These are phyloP conservation scores for Trichechus manatus DNA, from an alignment of 2,113 vertebrate species.

Conservation along the genomic window DNA sequence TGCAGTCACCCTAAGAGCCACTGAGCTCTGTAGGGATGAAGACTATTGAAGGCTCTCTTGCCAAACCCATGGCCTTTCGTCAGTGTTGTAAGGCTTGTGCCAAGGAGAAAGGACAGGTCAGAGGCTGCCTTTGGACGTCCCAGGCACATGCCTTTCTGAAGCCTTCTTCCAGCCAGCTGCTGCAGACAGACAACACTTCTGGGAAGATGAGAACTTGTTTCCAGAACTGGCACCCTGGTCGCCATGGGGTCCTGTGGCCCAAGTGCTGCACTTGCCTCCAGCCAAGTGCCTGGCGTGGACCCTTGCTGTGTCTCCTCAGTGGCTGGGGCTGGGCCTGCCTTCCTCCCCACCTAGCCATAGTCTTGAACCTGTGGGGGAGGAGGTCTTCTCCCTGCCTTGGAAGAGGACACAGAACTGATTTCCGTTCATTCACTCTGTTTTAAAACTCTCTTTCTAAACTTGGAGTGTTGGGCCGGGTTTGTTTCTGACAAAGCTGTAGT, in stretches of 20 bases:
- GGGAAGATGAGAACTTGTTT: slow-evolving; percentile 24
- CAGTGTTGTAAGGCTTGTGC: slow-evolving; percentile 48
- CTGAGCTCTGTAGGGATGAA: neutral
- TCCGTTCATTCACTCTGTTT: slow-evolving; percentile 75
- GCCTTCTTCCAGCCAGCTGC: slow-evolving; percentile 53
- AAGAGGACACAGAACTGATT: slow-evolving; percentile 66
- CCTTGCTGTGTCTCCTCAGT: slow-evolving; percentile 26
- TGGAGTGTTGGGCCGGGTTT: slow-evolving; percentile 62
- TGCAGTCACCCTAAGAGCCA: slow-evolving; percentile 35
- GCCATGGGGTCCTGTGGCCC: neutral
- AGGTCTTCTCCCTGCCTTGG: slow-evolving; percentile 27
- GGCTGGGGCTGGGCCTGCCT: slow-evolving; percentile 52
- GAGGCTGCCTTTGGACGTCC: slow-evolving; percentile 7
- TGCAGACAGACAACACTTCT: slow-evolving; percentile 37
- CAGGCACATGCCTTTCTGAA: slow-evolving; percentile 31
- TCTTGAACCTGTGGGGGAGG: slow-evolving; percentile 59
- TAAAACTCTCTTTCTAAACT: slow-evolving; percentile 77
- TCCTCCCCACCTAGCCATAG: slow-evolving; percentile 69
- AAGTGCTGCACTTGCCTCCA: neutral
- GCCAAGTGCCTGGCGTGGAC: neutral
- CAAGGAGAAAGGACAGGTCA: slow-evolving; percentile 54
- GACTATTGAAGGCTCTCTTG: slow-evolving; percentile 45
- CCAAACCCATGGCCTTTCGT: slow-evolving; percentile 70
- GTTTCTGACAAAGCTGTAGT: slow-evolving; percentile 52
- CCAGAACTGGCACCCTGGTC: slow-evolving; percentile 7